phyloP scores from a whole-genome alignment of 35 echinoderm and acorn worm genomes.

The Anneissia japonica region DNA sequence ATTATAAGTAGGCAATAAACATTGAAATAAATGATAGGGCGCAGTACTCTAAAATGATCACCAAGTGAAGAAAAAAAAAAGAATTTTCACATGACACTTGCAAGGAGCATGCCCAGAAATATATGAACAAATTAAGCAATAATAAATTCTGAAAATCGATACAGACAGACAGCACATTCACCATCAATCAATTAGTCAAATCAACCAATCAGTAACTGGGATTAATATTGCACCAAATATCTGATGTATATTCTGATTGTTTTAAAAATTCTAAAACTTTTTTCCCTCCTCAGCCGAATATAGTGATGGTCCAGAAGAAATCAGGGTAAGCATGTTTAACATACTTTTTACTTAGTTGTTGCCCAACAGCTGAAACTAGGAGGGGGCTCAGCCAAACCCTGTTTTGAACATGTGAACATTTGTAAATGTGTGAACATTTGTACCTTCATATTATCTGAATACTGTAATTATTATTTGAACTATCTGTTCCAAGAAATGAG shows the following conservation, averaged over 20 bases:
- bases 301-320: constrained; percentile 87
- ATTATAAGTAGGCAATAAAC: neutral
- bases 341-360: neutral
- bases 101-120: neutral
- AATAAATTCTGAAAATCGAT: no score
- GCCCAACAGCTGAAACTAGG: neutral
- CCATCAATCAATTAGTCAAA: no score
- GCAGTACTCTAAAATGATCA: neutral
- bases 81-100: no score
- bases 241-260: neutral
- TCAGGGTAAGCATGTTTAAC: constrained; percentile 41
- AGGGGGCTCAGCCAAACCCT: neutral
- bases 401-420: neutral
- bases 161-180: no score
- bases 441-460: neutral
- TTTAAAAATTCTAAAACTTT: neutral
- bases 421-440: neutral
- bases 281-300: constrained; percentile 60
- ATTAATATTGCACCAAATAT: no score
- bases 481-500: neutral
- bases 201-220: no score
- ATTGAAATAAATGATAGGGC: neutral
- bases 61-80: neutral
- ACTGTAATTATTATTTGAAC: neutral
- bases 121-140: no score